Evolutionary conservation across 2,797 vertebrate genomes (phyloP), one percentile per base, ranked within the genome.

Genomic region (Sphaeramia orbicularis): DNA sequence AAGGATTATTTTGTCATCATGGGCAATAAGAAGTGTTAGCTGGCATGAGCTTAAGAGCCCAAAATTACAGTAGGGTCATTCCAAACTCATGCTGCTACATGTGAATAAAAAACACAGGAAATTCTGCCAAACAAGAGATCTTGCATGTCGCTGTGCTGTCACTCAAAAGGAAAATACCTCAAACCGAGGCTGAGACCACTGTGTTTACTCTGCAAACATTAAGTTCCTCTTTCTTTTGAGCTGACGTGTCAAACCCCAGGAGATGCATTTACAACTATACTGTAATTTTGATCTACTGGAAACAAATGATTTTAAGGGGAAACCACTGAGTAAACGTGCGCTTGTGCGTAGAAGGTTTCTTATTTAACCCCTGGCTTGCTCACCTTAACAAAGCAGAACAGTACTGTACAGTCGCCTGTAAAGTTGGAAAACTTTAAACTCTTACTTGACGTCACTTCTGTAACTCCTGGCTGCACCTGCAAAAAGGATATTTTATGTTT

Each of bases 1-100:
- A 55, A 65, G 60, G 69, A 82, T 88, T 74, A 58, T 83, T 69
- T 69, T 83, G 71, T 83, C 71, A 78, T 80, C 65, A 42, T 71
- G 27, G 67, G 61, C 58, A 79, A 56, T 72, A 59, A 76, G 73
- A 63, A 66, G 57, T 48, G 14, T 24, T 9, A 13, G 37, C 30
- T 8, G 37, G 49, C 50, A 36, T 44, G 37, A 73, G 63, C 40
- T 52, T 47, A 30, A 53, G 38, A 66, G 24, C 62, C 37, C 67
- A 42, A 70, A 58, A 52, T 58, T 56, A 56, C 36, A 48, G 59
- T 21, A 30, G 52, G 41, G 52, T 35, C n/a, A 19, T 76, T 81
- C 68, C 76, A 70, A 27, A 49, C 49, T 72, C 76, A 6, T 81
- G 83, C 62, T 72, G 63, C 65, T 61, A 78, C 84, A 79, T 78